phyloP scores from a whole-genome alignment of 2,797 vertebrate species.

The Hyperoplus immaculatus region DNA sequence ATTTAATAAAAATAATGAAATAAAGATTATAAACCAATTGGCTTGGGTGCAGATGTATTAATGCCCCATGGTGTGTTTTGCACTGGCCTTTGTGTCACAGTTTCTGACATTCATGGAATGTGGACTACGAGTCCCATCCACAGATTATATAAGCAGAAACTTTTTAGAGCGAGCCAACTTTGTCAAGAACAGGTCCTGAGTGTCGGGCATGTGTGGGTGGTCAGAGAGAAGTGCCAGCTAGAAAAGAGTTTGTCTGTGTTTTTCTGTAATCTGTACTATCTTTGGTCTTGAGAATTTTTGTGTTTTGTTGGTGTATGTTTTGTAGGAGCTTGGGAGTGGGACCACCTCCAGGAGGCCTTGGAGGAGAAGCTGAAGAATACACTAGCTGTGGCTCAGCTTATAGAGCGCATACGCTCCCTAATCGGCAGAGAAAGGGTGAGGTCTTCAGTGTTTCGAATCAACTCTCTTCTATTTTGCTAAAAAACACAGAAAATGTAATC shows the following conservation, averaged over 20 bases:
- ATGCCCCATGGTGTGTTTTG: background rate
- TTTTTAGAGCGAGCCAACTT: constrained; percentile 51
- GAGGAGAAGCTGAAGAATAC: constrained; percentile 93
- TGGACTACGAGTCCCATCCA: constrained; percentile 13
- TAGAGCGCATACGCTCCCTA: constrained; percentile 93
- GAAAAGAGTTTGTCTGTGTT: constrained; percentile 39
- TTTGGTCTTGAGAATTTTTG: constrained; percentile 43
- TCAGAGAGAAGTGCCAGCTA: constrained; percentile 32
- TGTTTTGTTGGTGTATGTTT: constrained; percentile 64
- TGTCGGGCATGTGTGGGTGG: constrained; percentile 54
- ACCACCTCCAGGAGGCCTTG: constrained; percentile 91
- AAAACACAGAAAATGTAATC: background rate
- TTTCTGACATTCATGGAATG: constrained; percentile 19
- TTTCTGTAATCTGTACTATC: constrained; percentile 47
- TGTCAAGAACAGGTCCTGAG: constrained; percentile 37
- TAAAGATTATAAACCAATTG: background rate
- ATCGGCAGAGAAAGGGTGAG: constrained; percentile 86
- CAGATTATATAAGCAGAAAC: constrained; percentile 50
- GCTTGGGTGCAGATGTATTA: background rate
- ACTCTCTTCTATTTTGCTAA: background rate
- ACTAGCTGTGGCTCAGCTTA: constrained; percentile 89
- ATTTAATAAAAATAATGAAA: background rate
- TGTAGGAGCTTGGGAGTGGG: constrained; percentile 95
- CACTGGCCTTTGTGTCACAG: background rate
- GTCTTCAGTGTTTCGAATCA: constrained; percentile 1